Evolutionary conservation across 2,888 invertebrate genomes (phyloP).

Genomic region (Teinopalpus imperialis): DNA sequence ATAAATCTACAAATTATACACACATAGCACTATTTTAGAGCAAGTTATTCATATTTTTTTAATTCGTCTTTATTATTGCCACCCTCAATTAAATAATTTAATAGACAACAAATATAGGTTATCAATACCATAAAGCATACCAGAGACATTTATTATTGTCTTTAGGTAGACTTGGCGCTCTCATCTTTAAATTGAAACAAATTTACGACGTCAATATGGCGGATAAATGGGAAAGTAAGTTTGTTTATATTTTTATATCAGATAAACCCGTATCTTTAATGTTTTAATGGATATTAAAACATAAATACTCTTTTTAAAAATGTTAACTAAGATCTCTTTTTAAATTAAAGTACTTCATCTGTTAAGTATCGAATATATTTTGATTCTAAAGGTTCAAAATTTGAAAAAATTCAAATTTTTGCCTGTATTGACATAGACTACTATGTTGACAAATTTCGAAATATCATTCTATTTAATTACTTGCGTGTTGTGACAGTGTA

Average conservation of each 20-base stretch:
- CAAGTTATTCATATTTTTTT: no score
- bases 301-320: slow-evolving; percentile 29
- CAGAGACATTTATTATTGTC: slow-evolving; percentile 20
- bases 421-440: slow-evolving; percentile 55
- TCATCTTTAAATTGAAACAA: slow-evolving; percentile 64
- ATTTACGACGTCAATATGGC: slow-evolving; percentile 87
- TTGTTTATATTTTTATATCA: slow-evolving; percentile 65
- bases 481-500: slow-evolving; percentile 11
- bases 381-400: slow-evolving; percentile 72
- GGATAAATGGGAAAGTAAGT: slow-evolving; percentile 90
- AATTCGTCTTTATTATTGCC: neutral
- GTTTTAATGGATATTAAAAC: slow-evolving; percentile 7
- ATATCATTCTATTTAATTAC: slow-evolving; percentile 28
- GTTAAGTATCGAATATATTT: slow-evolving; percentile 30
- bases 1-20: no score
- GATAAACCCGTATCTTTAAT: slow-evolving; percentile 19
- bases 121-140: slow-evolving; percentile 2
- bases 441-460: slow-evolving; percentile 21
- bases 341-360: slow-evolving; percentile 33
- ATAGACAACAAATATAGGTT: neutral
- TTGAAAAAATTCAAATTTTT: slow-evolving; percentile 80
- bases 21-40: no score
- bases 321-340: slow-evolving; percentile 30
- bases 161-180: slow-evolving; percentile 60
- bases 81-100: no score